These are phyloP conservation scores for Leptatherina wallacei DNA, from an alignment of 2,797 vertebrate species.

Conservation along the genomic window DNA sequence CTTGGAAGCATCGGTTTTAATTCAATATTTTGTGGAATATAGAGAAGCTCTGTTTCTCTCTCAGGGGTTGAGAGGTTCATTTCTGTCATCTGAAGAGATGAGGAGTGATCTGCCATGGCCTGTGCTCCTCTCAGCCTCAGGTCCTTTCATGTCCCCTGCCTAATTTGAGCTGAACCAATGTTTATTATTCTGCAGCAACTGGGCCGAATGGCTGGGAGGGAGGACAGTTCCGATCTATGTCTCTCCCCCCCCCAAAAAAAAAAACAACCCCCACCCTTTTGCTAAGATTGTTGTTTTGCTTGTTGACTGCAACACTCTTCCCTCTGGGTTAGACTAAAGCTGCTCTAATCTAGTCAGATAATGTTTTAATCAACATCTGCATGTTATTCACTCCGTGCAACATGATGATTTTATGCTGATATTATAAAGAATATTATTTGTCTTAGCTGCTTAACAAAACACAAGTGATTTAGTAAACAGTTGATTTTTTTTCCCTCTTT, in stretches of 20 bases:
- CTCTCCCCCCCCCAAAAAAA: too few species aligned
- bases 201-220: slow-evolving; percentile 45
- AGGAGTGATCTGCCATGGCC: slow-evolving; percentile 58
- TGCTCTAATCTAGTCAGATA: slow-evolving; percentile 64
- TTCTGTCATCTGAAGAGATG: slow-evolving; percentile 66
- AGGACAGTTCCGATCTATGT: slow-evolving; percentile 39
- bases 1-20: slow-evolving; percentile 69
- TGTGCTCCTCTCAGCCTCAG: slow-evolving; percentile 56
- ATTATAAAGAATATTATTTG: slow-evolving; percentile 57
- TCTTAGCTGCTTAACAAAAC: slow-evolving; percentile 22
- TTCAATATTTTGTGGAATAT: slow-evolving; percentile 43
- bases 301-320: slow-evolving; percentile 32
- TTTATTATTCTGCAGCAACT: slow-evolving; percentile 60
- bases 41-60: slow-evolving; percentile 35
- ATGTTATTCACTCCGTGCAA: slow-evolving; percentile 61
- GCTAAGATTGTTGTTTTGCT: slow-evolving; percentile 61
- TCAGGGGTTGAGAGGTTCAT: slow-evolving; percentile 56
- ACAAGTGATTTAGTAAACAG: neutral
- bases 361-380: slow-evolving; percentile 70
- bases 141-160: slow-evolving; percentile 63
- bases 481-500: slow-evolving; percentile 17
- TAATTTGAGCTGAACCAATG: slow-evolving; percentile 66
- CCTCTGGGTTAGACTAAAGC: slow-evolving; percentile 62
- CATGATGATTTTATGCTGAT: slow-evolving; percentile 45
- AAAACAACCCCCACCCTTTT: neutral